Evolutionary conservation across 2,888 invertebrate species (phyloP).

Genomic region (Keiferia lycopersicella): DNA sequence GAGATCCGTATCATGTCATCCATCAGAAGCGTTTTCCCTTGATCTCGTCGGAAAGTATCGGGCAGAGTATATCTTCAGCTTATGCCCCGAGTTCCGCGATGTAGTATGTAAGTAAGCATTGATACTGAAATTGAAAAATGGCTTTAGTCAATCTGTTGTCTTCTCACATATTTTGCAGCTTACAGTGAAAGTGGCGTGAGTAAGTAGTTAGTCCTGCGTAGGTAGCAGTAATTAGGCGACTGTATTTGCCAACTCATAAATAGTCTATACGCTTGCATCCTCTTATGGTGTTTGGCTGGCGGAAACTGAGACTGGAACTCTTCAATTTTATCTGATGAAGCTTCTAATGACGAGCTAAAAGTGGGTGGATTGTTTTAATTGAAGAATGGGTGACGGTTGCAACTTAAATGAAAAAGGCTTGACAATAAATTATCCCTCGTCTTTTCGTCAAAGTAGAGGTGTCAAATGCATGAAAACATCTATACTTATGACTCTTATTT

Average conservation of each 20-base stretch:
- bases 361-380: background rate
- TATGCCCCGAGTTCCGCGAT: background rate
- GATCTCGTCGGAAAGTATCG: background rate
- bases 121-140: background rate
- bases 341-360: background rate
- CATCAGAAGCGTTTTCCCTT: background rate
- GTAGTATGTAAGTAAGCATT: background rate
- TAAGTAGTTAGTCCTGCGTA: background rate
- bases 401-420: no score
- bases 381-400: no score
- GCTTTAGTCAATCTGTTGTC: background rate
- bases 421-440: no score
- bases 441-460: no score
- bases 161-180: background rate
- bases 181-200: background rate
- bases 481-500: background rate
- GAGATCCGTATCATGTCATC: background rate
- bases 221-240: constrained; percentile 1
- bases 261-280: background rate
- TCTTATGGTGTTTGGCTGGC: background rate
- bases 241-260: background rate
- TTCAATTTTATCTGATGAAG: background rate
- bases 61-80: background rate
- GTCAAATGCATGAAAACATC: background rate
- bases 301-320: background rate